Base-by-base conservation (phyloP, 2,113 vertebrate species). In the Melierax canorus region DNA sequence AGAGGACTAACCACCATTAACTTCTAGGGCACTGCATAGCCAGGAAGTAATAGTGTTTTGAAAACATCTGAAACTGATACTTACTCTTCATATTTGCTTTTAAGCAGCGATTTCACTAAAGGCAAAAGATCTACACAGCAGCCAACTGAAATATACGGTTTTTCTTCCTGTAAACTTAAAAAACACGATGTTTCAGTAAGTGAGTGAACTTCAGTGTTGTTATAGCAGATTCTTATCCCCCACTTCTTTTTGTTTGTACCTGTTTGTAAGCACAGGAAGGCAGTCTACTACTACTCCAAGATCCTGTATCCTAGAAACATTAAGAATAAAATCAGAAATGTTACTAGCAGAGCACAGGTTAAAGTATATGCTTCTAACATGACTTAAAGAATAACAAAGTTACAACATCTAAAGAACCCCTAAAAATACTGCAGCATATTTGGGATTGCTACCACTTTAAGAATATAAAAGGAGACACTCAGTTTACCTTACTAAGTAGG, bases 41-140 rank as follows among this genome's bases (percentile, higher is more conserved):
- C 63, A 77, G 38, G 29, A 88, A 93, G 22, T 21, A 78, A 27
- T 1, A 55, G 15, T 17, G 11, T 32, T 80, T 77, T 30, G 11
- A 82, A 81, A 72, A 83, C 34, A 71, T 38, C n/a, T 14, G 3
- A 41, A 95, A 62, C 1, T 21, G 50, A 85, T 60, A 99, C 99
- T 99, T 97, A 99, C 99, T 99, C 99, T 98, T 99, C 99, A 56
- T 99, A 99, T 88, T 97, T 99, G 97, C 98, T 99, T 96, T 97
- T 98, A 97, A 99, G 98, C 62, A 99, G 96, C 58, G 97, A 99
- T 89, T 98, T 98, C 81, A 99, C 99, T 92, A 99, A 97, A 90
- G 99, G 99, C 83, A 99, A 98, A 75, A 99, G 98, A 97, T 99
- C 99, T 87, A 99, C 99, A 97, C 99, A 99, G 97, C 98, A 99